Conservation (phyloP, 2,888 invertebrate genomes). For the Oligia strigilis region DNA sequence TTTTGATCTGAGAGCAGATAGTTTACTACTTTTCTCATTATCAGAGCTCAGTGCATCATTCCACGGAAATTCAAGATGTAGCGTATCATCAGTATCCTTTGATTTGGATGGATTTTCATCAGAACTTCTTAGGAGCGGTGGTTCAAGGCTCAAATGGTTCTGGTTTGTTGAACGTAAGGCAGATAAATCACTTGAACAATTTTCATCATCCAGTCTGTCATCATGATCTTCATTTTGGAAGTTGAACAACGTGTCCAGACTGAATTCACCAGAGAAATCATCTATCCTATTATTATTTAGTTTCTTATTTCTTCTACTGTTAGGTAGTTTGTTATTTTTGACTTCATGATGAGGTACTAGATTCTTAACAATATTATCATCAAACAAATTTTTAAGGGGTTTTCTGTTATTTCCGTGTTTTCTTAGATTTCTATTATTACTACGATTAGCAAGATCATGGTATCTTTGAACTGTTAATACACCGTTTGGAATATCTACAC, state of each 20-base stretch:
- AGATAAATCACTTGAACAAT: neutral
- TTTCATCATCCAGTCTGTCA: neutral
- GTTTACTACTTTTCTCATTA: neutral
- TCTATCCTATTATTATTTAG: neutral
- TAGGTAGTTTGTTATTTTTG: neutral
- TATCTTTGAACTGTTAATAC: slow-evolving; percentile 1
- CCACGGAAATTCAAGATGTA: slow-evolving; percentile 31
- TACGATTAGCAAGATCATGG: neutral
- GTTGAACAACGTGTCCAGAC: slow-evolving; percentile 2
- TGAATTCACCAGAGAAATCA: slow-evolving; percentile 7
- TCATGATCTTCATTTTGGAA: slow-evolving; percentile 1
- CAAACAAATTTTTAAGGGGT: neutral
- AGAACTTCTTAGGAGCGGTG: neutral
- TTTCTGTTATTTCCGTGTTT: neutral
- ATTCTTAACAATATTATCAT: neutral
- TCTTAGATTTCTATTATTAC: neutral
- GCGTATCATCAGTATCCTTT: neutral
- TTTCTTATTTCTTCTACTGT: neutral
- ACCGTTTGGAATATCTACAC: slow-evolving; percentile 14
- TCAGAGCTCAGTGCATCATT: neutral
- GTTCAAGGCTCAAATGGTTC: neutral
- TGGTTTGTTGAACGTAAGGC: neutral
- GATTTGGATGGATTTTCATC: neutral
- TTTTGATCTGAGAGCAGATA: neutral
- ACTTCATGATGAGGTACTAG: slow-evolving; percentile 21